Conservation (phyloP, 2,113 vertebrate species). For the Gila orcuttii region DNA sequence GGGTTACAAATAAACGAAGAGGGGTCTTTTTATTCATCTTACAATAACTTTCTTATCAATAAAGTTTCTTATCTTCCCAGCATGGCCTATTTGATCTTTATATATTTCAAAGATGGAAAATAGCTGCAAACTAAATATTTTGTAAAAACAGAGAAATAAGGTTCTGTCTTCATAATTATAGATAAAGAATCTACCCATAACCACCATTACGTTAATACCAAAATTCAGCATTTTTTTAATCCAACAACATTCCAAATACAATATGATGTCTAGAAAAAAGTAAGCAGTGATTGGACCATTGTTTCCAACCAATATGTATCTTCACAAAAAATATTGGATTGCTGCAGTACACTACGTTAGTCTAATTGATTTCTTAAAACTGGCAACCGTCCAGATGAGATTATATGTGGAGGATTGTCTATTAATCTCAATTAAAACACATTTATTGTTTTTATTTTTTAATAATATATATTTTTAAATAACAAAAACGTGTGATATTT, state of each 20-base stretch:
- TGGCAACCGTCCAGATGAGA: neutral
- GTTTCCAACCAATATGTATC: neutral
- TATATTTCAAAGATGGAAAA: neutral
- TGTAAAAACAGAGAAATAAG: neutral
- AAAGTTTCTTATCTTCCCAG: too few species aligned
- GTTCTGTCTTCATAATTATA: neutral
- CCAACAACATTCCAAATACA: neutral
- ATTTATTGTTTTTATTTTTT: neutral
- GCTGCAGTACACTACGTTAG: neutral
- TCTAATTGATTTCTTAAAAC: slow-evolving; percentile 13
- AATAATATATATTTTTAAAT: neutral
- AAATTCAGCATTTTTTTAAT: neutral
- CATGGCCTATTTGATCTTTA: neutral
- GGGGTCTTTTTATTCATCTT: neutral
- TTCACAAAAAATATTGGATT: neutral
- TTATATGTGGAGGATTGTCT: neutral
- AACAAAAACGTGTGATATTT: too few species aligned
- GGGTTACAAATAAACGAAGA: neutral
- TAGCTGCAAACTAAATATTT: neutral
- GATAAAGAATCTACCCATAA: neutral
- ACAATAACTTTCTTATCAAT: neutral
- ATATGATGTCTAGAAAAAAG: neutral
- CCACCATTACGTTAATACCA: neutral
- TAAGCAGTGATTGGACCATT: neutral
- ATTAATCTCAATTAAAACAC: neutral